Conservation (phyloP, 1,140 invertebrate genomes). For the Arion vulgaris region DNA sequence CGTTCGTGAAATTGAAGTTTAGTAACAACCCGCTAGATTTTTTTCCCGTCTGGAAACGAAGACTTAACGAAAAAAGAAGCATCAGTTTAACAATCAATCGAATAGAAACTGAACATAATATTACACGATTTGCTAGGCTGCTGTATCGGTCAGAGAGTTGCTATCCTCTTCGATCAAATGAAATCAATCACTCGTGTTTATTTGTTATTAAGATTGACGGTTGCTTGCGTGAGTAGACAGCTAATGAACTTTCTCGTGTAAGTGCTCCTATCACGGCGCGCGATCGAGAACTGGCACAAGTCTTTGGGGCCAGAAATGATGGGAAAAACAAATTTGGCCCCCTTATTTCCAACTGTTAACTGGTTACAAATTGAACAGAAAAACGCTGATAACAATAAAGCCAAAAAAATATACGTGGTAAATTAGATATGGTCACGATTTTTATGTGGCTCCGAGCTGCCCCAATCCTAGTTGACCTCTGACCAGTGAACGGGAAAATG, state of each 20-base stretch:
- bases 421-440: no score
- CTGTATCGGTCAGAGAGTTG: background rate
- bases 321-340: background rate
- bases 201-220: conserved; percentile 12
- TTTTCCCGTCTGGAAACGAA: no score
- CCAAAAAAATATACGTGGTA: no score
- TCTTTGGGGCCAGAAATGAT: background rate
- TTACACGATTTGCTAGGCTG: background rate
- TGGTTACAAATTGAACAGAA: background rate
- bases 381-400: background rate
- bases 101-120: background rate
- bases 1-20: no score
- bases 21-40: no score
- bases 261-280: background rate
- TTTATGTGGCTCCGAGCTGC: no score
- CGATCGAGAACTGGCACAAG: background rate
- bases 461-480: no score
- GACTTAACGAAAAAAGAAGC: no score
- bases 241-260: background rate
- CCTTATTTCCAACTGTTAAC: background rate
- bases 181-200: conserved; percentile 12
- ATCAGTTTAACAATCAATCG: background rate
- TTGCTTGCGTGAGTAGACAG: background rate
- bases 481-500: no score
- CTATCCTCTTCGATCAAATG: background rate